Evolutionary conservation across 2,113 vertebrate species (phyloP), one percentile per base, ranked within the genome.

Genomic region (Nerophis ophidion): DNA sequence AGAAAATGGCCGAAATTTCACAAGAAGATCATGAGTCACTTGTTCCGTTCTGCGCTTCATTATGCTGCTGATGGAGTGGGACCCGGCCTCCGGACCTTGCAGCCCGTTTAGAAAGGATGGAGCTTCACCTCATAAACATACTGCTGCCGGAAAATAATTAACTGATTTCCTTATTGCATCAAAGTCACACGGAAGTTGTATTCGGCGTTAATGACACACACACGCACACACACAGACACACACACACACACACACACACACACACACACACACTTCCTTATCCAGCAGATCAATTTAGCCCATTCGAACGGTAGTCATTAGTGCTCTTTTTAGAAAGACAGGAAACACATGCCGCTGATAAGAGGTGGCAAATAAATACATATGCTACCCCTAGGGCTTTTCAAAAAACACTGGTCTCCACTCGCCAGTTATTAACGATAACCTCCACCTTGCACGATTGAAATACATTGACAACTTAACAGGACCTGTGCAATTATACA

Each of bases 111-210:
- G 2, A 89, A 81, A 86, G 74, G 59, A 72, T 66, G 83, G 40
- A 1, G 10, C 0, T 0, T 1, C 10, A 77, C 74, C 82, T 86
- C 62, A 48, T 83, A 86, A 89, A 86, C 70, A 65, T 33, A 53
- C 71, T 48, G 63, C 71, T 59, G 82, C 72, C 75, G 57, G 64
- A 83, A 75, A 86, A 83, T 36, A 12, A 75, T 86, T 85, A 74
- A 86, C 82, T 36, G 11, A 75, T 86, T 86, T 86, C 85, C 86
- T 82, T 45, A 5, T 85, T 61, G 81, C 84, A 87, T 88, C 86
- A 89, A 88, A 90, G 87, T 87, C 76, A 76, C 79, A 66, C 68
- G 72, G 80, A 88, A 81, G 81, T 82, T 72, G 76, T 83, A 83
- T 77, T 69, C 62, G 42, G 64, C 63, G 69, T 51, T 65, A 45